These are phyloP conservation scores for Drosophila simulans DNA, from an alignment of 1,140 invertebrate species.

Conservation along the genomic window DNA sequence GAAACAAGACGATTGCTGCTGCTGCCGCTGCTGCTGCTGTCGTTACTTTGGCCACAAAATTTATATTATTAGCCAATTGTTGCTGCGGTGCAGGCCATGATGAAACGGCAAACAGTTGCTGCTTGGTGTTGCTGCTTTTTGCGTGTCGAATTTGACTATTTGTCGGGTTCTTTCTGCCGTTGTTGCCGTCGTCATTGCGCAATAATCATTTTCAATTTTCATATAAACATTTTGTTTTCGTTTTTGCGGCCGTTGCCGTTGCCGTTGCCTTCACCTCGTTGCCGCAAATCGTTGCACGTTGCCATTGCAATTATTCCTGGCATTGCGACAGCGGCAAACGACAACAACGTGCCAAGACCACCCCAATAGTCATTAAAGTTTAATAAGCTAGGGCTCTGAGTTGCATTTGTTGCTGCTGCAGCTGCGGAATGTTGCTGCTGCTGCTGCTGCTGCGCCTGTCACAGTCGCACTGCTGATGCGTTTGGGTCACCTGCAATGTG, in stretches of 20 bases:
- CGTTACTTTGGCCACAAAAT: conserved; percentile 66
- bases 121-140: conserved; percentile 51
- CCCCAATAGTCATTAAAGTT: conserved; percentile 71
- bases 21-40: conserved; percentile 38
- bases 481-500: conserved; percentile 3
- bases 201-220: conserved; percentile 82
- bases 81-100: conserved; percentile 64
- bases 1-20: conserved; percentile 41
- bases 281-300: conserved; percentile 80
- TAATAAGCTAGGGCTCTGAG: conserved; percentile 68
- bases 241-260: conserved; percentile 26
- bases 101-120: conserved; percentile 57
- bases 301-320: conserved; percentile 71
- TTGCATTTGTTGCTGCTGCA: background rate
- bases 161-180: conserved; percentile 52
- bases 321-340: conserved; percentile 45
- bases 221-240: conserved; percentile 72
- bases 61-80: conserved; percentile 81
- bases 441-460: conserved; percentile 35
- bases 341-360: conserved; percentile 63
- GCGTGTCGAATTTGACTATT: conserved; percentile 78
- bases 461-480: conserved; percentile 27
- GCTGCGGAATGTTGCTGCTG: conserved; percentile 44
- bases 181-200: conserved; percentile 49
- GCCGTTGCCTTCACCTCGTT: conserved; percentile 74